Conservation (phyloP, 2,888 invertebrate species). For the Sericinus montela region DNA sequence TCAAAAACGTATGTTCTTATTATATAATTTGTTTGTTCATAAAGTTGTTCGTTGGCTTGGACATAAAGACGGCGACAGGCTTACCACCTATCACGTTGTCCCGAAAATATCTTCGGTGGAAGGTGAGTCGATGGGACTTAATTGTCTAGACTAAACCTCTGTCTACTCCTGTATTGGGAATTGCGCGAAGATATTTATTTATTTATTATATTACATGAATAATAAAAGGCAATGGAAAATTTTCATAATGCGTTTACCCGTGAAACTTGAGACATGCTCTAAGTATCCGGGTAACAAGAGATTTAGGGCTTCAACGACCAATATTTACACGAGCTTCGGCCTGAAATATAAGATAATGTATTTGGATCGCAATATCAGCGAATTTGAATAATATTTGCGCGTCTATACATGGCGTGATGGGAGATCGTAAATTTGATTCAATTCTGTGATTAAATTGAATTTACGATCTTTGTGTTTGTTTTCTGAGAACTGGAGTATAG, state of each 20-base stretch:
- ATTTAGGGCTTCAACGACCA: conserved; percentile 51
- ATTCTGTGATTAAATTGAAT: conserved; percentile 11
- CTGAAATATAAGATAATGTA: conserved; percentile 56
- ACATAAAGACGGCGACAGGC: too few relatives aligned
- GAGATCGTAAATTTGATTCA: conserved; percentile 11
- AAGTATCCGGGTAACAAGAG: conserved; percentile 45
- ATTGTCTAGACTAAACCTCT: too few relatives aligned
- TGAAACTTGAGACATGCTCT: conserved; percentile 32
- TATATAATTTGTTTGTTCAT: too few relatives aligned
- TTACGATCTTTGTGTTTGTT: not conserved
- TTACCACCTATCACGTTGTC: too few relatives aligned
- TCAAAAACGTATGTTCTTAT: too few relatives aligned
- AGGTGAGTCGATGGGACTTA: too few relatives aligned
- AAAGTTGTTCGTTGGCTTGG: too few relatives aligned
- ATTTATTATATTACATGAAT: not conserved
- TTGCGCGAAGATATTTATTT: too few relatives aligned
- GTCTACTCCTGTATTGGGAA: too few relatives aligned
- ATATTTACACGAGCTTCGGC: conserved; percentile 44
- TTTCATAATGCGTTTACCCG: conserved; percentile 24
- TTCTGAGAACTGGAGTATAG: too few relatives aligned
- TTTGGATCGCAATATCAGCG: conserved; percentile 47
- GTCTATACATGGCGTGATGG: conserved; percentile 11
- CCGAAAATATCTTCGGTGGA: too few relatives aligned
- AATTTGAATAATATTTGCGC: conserved; percentile 29
- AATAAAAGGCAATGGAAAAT: conserved; percentile 4